A percentile compares a stretch with the other conserved stretches of the same genome.
phyloP scores from a whole-genome alignment of 2,888 invertebrate species.

The Graphium colonna region DNA sequence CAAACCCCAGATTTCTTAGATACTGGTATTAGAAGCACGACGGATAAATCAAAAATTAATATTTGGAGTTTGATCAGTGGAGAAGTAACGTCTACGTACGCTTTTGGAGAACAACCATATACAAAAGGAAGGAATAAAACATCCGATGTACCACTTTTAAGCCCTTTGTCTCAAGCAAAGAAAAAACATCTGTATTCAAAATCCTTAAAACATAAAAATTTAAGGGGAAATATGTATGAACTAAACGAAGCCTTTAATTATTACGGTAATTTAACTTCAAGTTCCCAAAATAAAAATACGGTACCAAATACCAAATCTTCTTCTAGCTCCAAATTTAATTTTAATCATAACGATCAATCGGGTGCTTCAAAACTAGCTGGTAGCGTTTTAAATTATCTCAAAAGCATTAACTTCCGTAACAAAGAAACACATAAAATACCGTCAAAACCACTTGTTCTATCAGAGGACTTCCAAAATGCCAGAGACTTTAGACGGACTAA shows the following conservation, averaged over 20 bases:
- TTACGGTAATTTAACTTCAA: slow-evolving; percentile 15
- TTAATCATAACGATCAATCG: slow-evolving; percentile 62
- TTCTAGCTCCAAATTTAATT: slow-evolving; percentile 44
- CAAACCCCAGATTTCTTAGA: slow-evolving; percentile 40
- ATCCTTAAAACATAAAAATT: slow-evolving; percentile 29
- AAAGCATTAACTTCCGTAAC: slow-evolving; percentile 51
- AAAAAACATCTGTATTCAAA: slow-evolving; percentile 32
- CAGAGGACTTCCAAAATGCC: slow-evolving; percentile 58
- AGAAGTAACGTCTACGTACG: slow-evolving; percentile 26
- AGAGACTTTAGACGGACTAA: slow-evolving; percentile 52
- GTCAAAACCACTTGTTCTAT: slow-evolving; percentile 47
- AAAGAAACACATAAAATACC: slow-evolving; percentile 48
- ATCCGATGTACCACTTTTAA: slow-evolving; percentile 42
- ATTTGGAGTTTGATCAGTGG: slow-evolving; percentile 48
- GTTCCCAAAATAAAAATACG: slow-evolving; percentile 26
- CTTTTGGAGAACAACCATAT: not conserved
- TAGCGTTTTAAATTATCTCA: slow-evolving; percentile 61
- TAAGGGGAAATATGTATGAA: slow-evolving; percentile 27
- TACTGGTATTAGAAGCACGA: slow-evolving; percentile 24
- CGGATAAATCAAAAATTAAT: slow-evolving; percentile 28
- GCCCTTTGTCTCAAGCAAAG: slow-evolving; percentile 52
- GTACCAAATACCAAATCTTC: slow-evolving; percentile 51
- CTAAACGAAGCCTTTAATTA: slow-evolving; percentile 25
- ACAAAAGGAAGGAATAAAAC: slow-evolving; percentile 31
- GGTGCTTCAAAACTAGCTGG: slow-evolving; percentile 61